Evolutionary conservation across 2,888 invertebrate genomes (phyloP), one percentile per base, ranked within the genome.

Genomic region (Molorchus minor): DNA sequence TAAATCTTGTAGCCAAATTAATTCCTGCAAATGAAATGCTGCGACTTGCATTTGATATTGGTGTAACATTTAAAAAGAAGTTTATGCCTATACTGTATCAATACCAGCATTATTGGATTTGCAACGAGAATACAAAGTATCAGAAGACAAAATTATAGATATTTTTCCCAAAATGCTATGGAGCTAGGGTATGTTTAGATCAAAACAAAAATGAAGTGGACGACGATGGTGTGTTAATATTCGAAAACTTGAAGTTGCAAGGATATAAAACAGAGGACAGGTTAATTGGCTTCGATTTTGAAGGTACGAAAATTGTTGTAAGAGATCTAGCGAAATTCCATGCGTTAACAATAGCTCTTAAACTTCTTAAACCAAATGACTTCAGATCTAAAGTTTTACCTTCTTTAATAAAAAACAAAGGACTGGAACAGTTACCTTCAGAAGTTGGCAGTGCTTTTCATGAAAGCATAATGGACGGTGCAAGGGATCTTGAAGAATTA

Each of bases 41-140:
- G 51, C 80, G 83, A 70, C 68, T 78, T 4, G 74, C 85, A 2
- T 87, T 87, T 69, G 81, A 85, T 62, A 83, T 84, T n/a, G 78
- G 81, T 25, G 81, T 82, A 0, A 86, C 86, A 0, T 86, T 87
- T 66, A 77, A 80, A 16, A 85, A 87, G 87, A 87, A 76, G 82
- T 83, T 44, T 79, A 82, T 10, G 81, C 86, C 17, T 87, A 87
- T 65, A 75, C 81, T 19, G 76, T 79, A 15, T 75, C 86, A 12
- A 74, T 83, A 2, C 85, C 86, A 0, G 76, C 80, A 3, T 76
- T 86, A 25, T 76, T 79, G 4, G 69, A 80, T 25, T 67, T 87
- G 5, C 85, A 87, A 64, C 63, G 76, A 4, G 83, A 86, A 25
- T 78, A 77, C 21, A 80, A 81, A 0, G 67, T 86, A 0, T 72